These are phyloP conservation scores for Panagrolaimus sp. DNA, from an alignment of 1,140 invertebrate species.

Conservation along the genomic window DNA sequence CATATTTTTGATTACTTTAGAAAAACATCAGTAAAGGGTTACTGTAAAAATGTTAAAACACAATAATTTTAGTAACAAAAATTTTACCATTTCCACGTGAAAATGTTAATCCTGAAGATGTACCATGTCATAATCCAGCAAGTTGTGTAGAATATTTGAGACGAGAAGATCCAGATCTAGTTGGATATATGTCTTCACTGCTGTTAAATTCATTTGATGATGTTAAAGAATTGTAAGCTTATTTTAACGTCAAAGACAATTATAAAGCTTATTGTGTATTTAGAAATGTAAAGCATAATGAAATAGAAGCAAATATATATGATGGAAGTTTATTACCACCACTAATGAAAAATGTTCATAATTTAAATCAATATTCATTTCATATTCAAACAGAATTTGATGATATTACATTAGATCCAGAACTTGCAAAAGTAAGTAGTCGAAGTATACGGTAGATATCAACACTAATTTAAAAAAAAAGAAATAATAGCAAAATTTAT, in stretches of 20 bases:
- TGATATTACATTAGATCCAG: conserved; percentile 7
- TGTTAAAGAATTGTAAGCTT: not conserved
- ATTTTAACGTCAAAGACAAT: conserved; percentile 8
- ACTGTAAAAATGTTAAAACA: not conserved
- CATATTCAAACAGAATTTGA: conserved; percentile 10
- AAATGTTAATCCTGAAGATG: not conserved
- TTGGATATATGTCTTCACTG: not conserved
- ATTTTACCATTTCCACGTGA: not conserved
- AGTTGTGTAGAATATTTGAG: not conserved
- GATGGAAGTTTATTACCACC: not conserved
- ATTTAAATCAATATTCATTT: not conserved
- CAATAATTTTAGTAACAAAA: conserved; percentile 5
- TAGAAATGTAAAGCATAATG: conserved; percentile 7
- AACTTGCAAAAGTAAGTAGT: conserved; percentile 6
- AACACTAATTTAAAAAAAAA: no score
- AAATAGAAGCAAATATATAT: conserved; percentile 10
- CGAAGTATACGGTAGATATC: no score
- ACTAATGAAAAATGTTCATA: not conserved
- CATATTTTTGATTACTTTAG: no score
- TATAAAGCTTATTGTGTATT: not conserved
- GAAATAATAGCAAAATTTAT: no score
- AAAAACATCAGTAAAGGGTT: no score
- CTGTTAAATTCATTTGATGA: conserved; percentile 7
- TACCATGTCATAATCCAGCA: not conserved
- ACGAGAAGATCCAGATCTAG: not conserved